These are phyloP conservation scores for Dendrolimus houi DNA, from an alignment of 2,888 invertebrate species.

Conservation along the genomic window DNA sequence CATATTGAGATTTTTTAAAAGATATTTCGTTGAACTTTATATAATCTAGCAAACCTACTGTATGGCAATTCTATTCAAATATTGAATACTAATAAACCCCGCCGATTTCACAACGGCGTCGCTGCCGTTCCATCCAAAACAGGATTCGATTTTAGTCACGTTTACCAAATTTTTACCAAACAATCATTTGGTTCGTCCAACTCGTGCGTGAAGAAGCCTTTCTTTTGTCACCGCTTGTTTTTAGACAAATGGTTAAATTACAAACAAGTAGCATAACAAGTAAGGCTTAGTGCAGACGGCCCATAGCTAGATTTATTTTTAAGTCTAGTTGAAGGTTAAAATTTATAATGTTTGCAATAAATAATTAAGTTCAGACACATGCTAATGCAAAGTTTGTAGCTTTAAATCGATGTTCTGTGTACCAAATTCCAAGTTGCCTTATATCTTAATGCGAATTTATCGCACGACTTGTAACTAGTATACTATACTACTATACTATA, in stretches of 20 bases:
- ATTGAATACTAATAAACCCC: neutral
- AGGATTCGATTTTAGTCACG: conserved; percentile 31
- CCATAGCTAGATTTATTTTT: too few relatives aligned
- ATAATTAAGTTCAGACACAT: too few relatives aligned
- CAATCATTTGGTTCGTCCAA: conserved; percentile 19
- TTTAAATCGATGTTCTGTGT: too few relatives aligned
- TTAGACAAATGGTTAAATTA: conserved; percentile 5
- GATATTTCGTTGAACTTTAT: neutral
- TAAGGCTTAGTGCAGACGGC: too few relatives aligned
- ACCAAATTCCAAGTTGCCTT: too few relatives aligned
- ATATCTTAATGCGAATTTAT: too few relatives aligned
- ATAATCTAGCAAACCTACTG: neutral
- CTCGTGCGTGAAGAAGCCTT: conserved; percentile 30
- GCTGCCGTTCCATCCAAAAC: conserved; percentile 6
- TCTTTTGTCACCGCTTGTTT: conserved; percentile 17
- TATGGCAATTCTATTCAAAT: neutral
- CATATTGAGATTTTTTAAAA: too few relatives aligned
- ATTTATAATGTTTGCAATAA: too few relatives aligned
- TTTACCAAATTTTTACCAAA: conserved; percentile 18
- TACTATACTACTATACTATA: too few relatives aligned
- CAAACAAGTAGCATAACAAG: neutral
- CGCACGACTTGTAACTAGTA: too few relatives aligned
- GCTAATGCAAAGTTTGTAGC: too few relatives aligned
- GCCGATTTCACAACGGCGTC: conserved; percentile 16
- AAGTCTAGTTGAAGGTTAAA: too few relatives aligned